These are phyloP conservation scores for Tinea pellionella DNA, from an alignment of 2,888 invertebrate species.

Conservation along the genomic window DNA sequence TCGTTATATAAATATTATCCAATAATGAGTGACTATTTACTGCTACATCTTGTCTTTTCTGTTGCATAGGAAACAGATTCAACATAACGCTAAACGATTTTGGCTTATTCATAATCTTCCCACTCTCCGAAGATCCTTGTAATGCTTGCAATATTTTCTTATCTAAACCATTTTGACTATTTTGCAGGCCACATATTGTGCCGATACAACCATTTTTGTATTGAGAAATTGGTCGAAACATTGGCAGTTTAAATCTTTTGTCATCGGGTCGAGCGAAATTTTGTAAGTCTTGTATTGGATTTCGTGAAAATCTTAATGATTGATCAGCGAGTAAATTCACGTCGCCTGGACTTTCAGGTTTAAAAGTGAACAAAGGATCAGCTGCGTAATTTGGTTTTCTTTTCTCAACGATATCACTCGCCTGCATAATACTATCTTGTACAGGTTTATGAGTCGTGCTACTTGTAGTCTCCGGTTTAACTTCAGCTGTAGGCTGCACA, in stretches of 20 bases:
- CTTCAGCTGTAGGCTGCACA: conserved; percentile 33
- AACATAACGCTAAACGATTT: conserved; percentile 75
- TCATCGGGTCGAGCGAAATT: not conserved
- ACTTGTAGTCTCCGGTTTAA: not conserved
- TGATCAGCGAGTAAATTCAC: conserved; percentile 77
- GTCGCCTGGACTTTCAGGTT: conserved; percentile 79
- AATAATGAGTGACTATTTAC: conserved; percentile 15
- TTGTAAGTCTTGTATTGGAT: not conserved
- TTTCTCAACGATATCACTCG: conserved; percentile 22
- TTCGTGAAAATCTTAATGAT: conserved; percentile 42
- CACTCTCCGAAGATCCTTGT: conserved; percentile 10
- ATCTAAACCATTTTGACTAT: conserved; percentile 16
- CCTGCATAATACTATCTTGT: conserved; percentile 17
- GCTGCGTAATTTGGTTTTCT: conserved; percentile 28
- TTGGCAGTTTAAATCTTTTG: conserved; percentile 27
- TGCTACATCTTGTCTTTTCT: conserved; percentile 31
- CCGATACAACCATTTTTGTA: conserved; percentile 31
- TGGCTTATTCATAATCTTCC: conserved; percentile 23
- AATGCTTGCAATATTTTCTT: conserved; percentile 12
- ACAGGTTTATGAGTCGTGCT: not conserved
- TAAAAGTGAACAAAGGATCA: conserved; percentile 77
- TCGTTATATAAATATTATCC: conserved; percentile 48
- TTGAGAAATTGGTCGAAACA: conserved; percentile 36
- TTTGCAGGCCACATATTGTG: conserved; percentile 24
- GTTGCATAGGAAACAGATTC: conserved; percentile 71